Conservation (phyloP, 2,888 invertebrate species). For the Parnassius mnemosyne region DNA sequence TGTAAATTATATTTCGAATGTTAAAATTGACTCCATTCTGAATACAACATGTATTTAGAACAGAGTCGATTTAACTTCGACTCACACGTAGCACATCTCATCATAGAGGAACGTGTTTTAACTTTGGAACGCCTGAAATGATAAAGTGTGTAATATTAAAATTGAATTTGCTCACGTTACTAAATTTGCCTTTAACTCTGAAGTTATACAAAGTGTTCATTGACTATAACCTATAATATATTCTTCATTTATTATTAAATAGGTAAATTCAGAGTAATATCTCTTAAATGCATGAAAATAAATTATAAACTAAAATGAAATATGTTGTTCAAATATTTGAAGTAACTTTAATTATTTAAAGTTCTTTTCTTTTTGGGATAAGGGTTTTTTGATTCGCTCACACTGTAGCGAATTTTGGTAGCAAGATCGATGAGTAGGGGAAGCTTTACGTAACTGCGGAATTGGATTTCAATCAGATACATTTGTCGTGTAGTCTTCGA, state of each 20-base stretch:
- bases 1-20: too few relatives aligned
- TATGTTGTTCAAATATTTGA: too few relatives aligned
- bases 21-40: too few relatives aligned
- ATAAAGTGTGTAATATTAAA: constrained; percentile 3
- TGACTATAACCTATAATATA: too few relatives aligned
- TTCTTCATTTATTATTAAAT: too few relatives aligned
- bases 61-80: constrained; percentile 1
- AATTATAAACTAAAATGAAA: too few relatives aligned
- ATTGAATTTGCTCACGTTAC: not conserved
- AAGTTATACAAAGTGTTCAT: not conserved
- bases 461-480: too few relatives aligned
- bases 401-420: constrained; percentile 2
- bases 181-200: not conserved
- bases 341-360: too few relatives aligned
- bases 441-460: not conserved
- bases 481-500: not conserved
- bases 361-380: not conserved
- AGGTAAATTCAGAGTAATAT: too few relatives aligned
- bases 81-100: constrained; percentile 9
- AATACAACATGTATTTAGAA: too few relatives aligned
- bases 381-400: constrained; percentile 9
- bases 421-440: not conserved
- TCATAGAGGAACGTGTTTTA: constrained; percentile 13
- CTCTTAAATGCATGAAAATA: too few relatives aligned
- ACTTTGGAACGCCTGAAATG: constrained; percentile 1